Conservation (phyloP, 2,113 vertebrate genomes). For the Pontoporia blainvillei region DNA sequence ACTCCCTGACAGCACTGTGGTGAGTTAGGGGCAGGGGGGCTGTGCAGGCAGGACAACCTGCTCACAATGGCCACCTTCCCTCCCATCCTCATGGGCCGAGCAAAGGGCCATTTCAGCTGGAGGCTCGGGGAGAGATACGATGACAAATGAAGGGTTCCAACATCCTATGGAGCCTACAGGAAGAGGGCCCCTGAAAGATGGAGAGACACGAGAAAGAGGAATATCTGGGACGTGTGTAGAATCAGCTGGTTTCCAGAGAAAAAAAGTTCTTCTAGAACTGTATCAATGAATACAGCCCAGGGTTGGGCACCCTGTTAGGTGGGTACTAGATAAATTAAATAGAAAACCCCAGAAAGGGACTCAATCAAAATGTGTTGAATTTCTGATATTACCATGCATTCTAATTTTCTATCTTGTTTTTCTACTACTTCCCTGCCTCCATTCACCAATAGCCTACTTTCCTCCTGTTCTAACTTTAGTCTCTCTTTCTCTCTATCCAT, state of each 20-base stretch:
- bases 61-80: not conserved
- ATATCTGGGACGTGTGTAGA: too few relatives aligned
- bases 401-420: not conserved
- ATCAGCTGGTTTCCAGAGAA: too few relatives aligned
- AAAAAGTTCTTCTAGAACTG: not conserved
- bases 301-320: not conserved
- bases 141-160: not conserved
- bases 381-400: not conserved
- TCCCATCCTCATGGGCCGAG: not conserved
- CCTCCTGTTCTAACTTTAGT: not conserved
- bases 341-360: not conserved
- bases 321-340: not conserved
- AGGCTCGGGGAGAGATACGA: not conserved
- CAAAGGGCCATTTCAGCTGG: not conserved
- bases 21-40: not conserved
- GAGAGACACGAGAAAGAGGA: not conserved
- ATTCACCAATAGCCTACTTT: not conserved
- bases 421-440: not conserved
- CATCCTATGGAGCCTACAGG: not conserved
- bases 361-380: not conserved
- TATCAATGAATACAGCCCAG: not conserved
- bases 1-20: too few relatives aligned
- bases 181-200: not conserved
- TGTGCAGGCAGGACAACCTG: too few relatives aligned
- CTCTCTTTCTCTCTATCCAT: conserved; percentile 42